These are phyloP conservation scores for Cryptoprocta ferox DNA, from an alignment of 2,797 vertebrate species.

Conservation along the genomic window DNA sequence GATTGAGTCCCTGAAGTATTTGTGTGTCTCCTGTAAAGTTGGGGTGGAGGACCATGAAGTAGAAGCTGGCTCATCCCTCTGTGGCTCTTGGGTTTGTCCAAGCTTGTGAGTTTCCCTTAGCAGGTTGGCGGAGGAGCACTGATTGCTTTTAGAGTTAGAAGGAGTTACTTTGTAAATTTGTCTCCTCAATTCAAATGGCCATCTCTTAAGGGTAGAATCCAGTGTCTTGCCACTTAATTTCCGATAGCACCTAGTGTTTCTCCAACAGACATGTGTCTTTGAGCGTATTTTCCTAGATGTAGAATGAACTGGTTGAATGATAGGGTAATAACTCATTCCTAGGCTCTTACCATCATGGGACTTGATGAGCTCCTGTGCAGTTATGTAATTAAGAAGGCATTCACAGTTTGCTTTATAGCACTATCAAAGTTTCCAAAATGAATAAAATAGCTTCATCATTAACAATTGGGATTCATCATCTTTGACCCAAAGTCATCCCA, in stretches of 20 bases:
- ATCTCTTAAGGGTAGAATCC: background rate
- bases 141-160: background rate
- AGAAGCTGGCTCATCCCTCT: background rate
- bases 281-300: background rate
- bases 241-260: background rate
- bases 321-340: no score
- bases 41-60: background rate
- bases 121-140: background rate
- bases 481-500: slow-evolving; percentile 76
- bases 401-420: slow-evolving; percentile 75
- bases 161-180: background rate
- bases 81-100: background rate
- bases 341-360: no score
- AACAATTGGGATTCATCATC: slow-evolving; percentile 72
- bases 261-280: background rate
- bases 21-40: background rate
- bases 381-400: slow-evolving; percentile 80
- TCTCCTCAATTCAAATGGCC: background rate
- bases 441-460: slow-evolving; percentile 74
- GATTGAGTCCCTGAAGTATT: background rate
- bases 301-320: slow-evolving; percentile 54
- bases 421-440: slow-evolving; percentile 77
- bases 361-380: slow-evolving; percentile 78
- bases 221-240: background rate
- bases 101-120: background rate